Conservation (phyloP, 1,140 invertebrate species). For the Anadara kagoshimensis region DNA sequence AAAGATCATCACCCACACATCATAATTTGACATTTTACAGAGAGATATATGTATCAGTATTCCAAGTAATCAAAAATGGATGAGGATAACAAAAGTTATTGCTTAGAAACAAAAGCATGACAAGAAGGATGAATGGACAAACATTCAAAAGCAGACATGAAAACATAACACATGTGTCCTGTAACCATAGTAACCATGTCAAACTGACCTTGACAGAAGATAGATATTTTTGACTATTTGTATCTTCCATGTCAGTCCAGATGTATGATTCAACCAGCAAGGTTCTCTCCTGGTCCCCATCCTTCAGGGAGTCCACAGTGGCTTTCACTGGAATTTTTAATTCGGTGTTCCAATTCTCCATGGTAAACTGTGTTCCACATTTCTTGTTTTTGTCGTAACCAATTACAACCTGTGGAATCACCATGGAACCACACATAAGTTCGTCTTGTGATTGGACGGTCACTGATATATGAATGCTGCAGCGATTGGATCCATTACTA, state of each 20-base stretch:
- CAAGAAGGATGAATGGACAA: background rate
- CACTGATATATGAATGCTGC: background rate
- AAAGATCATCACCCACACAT: no score
- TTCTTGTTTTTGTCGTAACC: background rate
- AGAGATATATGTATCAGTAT: no score
- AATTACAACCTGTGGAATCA: slow-evolving; percentile 37
- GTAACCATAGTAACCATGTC: no score
- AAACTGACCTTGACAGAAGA: background rate
- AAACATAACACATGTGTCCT: no score
- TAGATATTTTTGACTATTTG: background rate
- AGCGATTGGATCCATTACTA: background rate
- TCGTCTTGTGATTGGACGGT: background rate
- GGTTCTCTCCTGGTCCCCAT: slow-evolving; percentile 44
- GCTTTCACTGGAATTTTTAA: slow-evolving; percentile 43
- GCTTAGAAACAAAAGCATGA: background rate
- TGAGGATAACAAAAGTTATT: no score
- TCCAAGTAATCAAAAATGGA: no score
- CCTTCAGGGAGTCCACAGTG: slow-evolving; percentile 48
- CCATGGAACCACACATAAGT: slow-evolving; percentile 10
- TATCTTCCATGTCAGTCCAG: background rate
- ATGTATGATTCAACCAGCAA: slow-evolving; percentile 35
- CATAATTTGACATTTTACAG: no score
- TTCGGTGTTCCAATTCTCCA: slow-evolving; percentile 21
- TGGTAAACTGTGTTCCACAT: slow-evolving; percentile 35
- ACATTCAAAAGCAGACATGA: background rate